Percentiles rank a stretch among this genome's conserved stretches.
Conservation (phyloP, 2,888 invertebrate species). For the Stenoptilia bipunctidactyla region DNA sequence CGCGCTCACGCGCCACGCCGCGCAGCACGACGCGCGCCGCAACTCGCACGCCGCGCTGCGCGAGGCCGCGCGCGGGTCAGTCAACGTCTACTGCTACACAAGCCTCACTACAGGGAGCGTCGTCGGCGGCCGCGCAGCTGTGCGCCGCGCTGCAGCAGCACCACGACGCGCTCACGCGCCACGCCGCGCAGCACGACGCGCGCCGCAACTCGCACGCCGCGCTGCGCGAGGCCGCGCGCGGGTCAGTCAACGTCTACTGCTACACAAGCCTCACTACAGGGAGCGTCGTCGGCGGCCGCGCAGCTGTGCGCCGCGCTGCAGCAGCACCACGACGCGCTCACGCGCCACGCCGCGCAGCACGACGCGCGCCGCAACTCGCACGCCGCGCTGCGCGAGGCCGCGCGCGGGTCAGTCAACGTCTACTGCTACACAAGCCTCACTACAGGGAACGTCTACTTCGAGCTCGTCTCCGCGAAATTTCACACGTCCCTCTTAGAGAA, state of each 20-base stretch:
- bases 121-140: background rate
- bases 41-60: conserved; percentile 14
- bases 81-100: too few species aligned
- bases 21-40: conserved; percentile 5
- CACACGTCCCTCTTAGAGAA: too few species aligned
- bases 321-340: conserved; percentile 15
- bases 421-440: too few species aligned
- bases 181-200: too few species aligned
- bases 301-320: background rate
- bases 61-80: conserved; percentile 1
- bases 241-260: too few species aligned
- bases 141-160: background rate
- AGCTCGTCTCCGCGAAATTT: background rate
- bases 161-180: conserved; percentile 18
- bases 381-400: conserved; percentile 12
- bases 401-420: conserved; percentile 1
- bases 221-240: conserved; percentile 3
- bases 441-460: background rate
- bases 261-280: too few species aligned
- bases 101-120: too few species aligned
- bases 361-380: conserved; percentile 8
- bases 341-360: conserved; percentile 15
- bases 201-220: conserved; percentile 15
- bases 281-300: background rate
- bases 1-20: conserved; percentile 20